phyloP scores from a whole-genome alignment of 1,140 invertebrate species.

The Eumaeus atala region DNA sequence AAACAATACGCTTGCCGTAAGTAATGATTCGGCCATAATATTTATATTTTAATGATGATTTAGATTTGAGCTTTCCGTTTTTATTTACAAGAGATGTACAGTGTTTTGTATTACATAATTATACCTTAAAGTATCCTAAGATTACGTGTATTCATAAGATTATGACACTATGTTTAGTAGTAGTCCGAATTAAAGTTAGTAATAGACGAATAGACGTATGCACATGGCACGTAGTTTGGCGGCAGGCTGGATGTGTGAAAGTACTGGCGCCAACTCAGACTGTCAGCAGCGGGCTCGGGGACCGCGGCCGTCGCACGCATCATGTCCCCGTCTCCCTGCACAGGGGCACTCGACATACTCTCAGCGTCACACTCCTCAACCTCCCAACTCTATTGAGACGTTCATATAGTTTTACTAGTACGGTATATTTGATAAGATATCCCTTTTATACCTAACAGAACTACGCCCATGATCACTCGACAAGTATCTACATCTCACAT shows the following conservation, averaged over 20 bases:
- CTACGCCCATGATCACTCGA: background rate
- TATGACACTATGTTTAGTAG: conserved; percentile 1
- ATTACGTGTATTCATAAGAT: no score
- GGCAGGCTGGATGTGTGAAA: conserved; percentile 35
- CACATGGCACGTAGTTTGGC: conserved; percentile 27
- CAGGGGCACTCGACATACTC: conserved; percentile 72
- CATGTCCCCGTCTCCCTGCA: conserved; percentile 73
- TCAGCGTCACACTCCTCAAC: conserved; percentile 69
- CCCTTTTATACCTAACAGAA: conserved; percentile 7
- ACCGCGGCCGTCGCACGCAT: conserved; percentile 55
- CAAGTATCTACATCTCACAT: no score
- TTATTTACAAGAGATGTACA: conserved; percentile 18
- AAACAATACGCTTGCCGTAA: background rate
- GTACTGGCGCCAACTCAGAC: conserved; percentile 35
- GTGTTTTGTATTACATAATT: background rate
- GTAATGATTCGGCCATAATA: background rate
- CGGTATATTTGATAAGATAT: background rate
- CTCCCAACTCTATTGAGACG: conserved; percentile 71
- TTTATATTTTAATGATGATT: conserved; percentile 18
- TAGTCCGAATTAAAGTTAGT: conserved; percentile 9
- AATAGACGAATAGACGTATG: conserved; percentile 21
- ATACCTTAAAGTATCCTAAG: conserved; percentile 4
- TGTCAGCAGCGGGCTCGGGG: conserved; percentile 60
- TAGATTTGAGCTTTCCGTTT: conserved; percentile 50
- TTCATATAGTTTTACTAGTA: conserved; percentile 50